phyloP scores from a whole-genome alignment of 2,888 invertebrate species.

The Taenaris catops region DNA sequence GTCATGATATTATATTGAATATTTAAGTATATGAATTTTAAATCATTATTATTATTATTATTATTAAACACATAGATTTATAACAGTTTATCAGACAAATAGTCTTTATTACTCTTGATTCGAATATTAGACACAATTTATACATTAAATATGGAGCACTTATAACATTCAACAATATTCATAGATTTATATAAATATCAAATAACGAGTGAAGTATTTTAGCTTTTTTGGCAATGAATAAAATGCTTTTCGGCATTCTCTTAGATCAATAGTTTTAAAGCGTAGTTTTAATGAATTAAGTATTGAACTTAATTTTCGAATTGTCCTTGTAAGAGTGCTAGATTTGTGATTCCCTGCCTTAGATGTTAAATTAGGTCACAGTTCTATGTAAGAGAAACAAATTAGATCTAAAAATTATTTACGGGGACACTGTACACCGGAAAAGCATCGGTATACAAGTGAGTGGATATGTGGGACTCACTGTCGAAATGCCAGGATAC shows the following conservation, averaged over 20 bases:
- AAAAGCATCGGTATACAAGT: no score
- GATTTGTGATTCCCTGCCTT: conserved; percentile 62
- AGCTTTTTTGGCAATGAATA: conserved; percentile 70
- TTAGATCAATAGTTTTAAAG: conserved; percentile 54
- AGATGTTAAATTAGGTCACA: conserved; percentile 49
- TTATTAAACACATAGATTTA: conserved; percentile 39
- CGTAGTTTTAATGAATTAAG: conserved; percentile 45
- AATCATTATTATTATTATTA: no score
- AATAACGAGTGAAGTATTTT: conserved; percentile 36
- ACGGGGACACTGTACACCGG: no score
- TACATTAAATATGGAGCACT: conserved; percentile 46
- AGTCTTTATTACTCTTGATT: conserved; percentile 21
- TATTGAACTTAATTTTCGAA: conserved; percentile 42
- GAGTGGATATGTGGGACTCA: no score
- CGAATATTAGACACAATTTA: conserved; percentile 24
- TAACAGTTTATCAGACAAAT: conserved; percentile 30
- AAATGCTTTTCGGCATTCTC: conserved; percentile 66
- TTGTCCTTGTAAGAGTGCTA: conserved; percentile 55
- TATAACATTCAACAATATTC: conserved; percentile 51
- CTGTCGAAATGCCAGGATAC: no score
- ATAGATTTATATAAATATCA: conserved; percentile 37
- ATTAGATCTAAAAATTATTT: conserved; percentile 31
- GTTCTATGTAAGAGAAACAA: conserved; percentile 44
- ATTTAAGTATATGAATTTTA: no score
- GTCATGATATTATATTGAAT: conserved; percentile 11